Percentiles rank a stretch among this genome's conserved stretches.
phyloP scores from a whole-genome alignment of 1,140 invertebrate species.

The Eurosta solidaginis region DNA sequence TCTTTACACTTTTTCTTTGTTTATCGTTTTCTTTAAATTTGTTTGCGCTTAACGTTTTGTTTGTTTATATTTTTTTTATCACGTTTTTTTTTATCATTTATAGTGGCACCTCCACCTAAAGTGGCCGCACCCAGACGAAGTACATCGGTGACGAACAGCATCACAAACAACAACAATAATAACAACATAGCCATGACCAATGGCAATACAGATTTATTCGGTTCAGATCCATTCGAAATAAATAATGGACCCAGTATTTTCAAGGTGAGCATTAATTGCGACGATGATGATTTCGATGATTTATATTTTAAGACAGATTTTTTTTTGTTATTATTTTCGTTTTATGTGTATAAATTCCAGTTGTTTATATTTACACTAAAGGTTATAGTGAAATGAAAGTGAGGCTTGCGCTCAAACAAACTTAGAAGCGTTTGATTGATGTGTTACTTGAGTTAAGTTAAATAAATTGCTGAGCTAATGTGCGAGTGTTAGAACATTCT shows the following conservation, averaged over 20 bases:
- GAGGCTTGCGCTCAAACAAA: no score
- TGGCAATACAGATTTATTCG: slow-evolving; percentile 69
- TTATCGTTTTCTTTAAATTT: not conserved
- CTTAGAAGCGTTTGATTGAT: no score
- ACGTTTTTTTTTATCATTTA: slow-evolving; percentile 42
- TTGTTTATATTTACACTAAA: no score
- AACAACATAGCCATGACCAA: slow-evolving; percentile 60
- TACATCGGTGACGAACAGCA: slow-evolving; percentile 43
- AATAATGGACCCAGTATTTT: slow-evolving; percentile 56
- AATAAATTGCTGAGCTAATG: no score
- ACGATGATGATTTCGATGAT: not conserved
- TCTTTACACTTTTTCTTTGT: no score
- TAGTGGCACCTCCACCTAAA: slow-evolving; percentile 81
- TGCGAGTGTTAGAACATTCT: no score
- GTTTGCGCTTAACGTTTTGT: not conserved
- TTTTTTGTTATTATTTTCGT: not conserved
- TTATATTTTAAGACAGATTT: not conserved
- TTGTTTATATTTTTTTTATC: not conserved
- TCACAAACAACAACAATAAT: slow-evolving; percentile 39
- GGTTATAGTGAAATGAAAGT: no score
- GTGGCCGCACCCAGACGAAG: slow-evolving; percentile 62
- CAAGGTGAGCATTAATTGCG: slow-evolving; percentile 42
- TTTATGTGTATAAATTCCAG: not conserved
- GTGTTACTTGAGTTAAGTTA: no score
- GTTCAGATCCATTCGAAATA: slow-evolving; percentile 67